These are phyloP conservation scores for Neodiprion fabricii DNA, from an alignment of 1,140 invertebrate genomes.

Conservation along the genomic window DNA sequence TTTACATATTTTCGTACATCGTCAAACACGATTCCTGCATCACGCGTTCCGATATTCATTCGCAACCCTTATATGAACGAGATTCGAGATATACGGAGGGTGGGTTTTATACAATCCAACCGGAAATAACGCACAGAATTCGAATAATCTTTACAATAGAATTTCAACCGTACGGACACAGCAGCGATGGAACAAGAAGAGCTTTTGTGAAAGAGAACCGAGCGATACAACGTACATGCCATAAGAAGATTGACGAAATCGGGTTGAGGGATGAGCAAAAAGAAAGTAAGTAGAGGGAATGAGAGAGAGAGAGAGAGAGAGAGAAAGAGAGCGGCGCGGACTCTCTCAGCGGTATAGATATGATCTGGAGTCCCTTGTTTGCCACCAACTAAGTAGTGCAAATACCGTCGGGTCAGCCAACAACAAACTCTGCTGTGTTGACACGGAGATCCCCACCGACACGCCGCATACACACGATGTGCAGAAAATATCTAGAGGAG, in stretches of 20 bases:
- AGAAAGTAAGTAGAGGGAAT: not conserved
- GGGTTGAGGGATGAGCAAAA: not conserved
- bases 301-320: not conserved
- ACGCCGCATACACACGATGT: not conserved
- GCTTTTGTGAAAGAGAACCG: not conserved
- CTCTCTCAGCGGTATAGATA: not conserved
- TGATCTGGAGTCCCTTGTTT: not conserved
- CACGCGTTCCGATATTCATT: too few relatives aligned
- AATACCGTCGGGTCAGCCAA: slow-evolving; percentile 10
- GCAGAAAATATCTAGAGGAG: not conserved
- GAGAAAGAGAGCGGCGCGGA: not conserved
- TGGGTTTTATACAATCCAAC: too few relatives aligned
- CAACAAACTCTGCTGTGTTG: not conserved
- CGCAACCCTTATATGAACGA: too few relatives aligned
- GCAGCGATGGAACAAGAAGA: not conserved
- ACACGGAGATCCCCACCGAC: not conserved
- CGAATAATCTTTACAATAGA: too few relatives aligned
- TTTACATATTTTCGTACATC: too few relatives aligned
- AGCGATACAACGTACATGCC: not conserved
- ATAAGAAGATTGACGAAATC: too few relatives aligned
- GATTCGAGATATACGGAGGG: too few relatives aligned
- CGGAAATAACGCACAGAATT: too few relatives aligned
- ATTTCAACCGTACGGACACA: too few relatives aligned
- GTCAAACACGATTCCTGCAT: too few relatives aligned
- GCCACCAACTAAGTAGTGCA: not conserved